Base-by-base conservation (phyloP, 1,140 invertebrate genomes). In the Orchesella cincta region DNA sequence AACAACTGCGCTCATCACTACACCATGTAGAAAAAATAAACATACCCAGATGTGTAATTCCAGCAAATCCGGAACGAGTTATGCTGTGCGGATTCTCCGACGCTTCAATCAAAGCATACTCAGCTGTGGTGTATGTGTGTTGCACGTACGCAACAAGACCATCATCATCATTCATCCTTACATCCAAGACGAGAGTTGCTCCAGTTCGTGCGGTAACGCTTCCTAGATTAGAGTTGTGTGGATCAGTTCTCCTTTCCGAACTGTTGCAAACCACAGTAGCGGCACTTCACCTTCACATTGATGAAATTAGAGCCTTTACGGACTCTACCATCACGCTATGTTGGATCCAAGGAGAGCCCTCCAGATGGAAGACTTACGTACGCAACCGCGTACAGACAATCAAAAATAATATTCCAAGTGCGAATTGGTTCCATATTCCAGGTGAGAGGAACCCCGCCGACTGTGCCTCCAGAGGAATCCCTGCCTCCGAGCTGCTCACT, bases 171-270 rank as follows among this genome's bases (percentile, higher is more conserved):
- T 16, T 5, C 28, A 12, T 81, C 1, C 5, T 82, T 3, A 39
- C 76, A 20, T 62, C 75, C 3, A 82, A 82, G 70, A 79, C 79
- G n/a, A 72, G 73, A 33, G 74, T 82, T 0, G 75, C 76, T 16
- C 78, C 79, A 20, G 34, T 76, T 20, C 77, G 82, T n/a, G 33
- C 16, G 52, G n/a, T 79, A 8, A 33, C 78, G 18, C 20, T 79
- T 1, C 82, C 82, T 28, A 26, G 79, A 33, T 39, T 83, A 0
- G 82, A 80, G 39, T 67, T 82, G 16, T 71, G 39, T 34, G 74
- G 51, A 51, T 79, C 75, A 36, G 76, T 79, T 3, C 52, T 81
- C 0, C 26, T 71, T 3, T 72, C 73, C 26, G 34, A 62, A 23
- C 75, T 80, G 31, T 39, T 62, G 73, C 71, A 73, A 73, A 73